Evolutionary conservation across 2,888 invertebrate genomes (phyloP), one percentile per base, ranked within the genome.

Genomic region (Brenthis hecate): DNA sequence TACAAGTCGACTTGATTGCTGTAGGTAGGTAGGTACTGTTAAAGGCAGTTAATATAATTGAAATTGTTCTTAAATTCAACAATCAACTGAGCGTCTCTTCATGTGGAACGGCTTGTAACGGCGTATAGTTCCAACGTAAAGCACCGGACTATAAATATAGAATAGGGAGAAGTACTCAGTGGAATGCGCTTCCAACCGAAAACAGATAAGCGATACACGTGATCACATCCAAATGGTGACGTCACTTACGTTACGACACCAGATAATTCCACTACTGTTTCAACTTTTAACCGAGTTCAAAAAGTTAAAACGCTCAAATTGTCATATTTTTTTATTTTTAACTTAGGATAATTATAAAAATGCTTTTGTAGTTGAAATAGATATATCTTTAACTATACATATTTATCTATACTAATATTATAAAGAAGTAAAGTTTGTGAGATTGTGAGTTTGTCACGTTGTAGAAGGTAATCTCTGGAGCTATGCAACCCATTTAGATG

Each of bases 151-250:
- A 80, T 83, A 85, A 81, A 83, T 81, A 84, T 76, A 79, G 78
- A 76, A 77, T 75, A 76, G 76, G 77, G 77, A 71, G 74, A 72
- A 73, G 76, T 73, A 77, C 77, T 76, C 57, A 69, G 80, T 81
- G 83, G 83, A 85, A 84, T 85, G 86, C 79, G 82, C 81, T 80
- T 75, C 79, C 80, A 80, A 80, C 82, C 82, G 81, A 84, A 84
- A 85, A 84, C 84, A 86, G 86, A 89, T 89, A 87, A 83, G 80
- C 75, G 68, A 73, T 74, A 72, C 68, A 74, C 75, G 74, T 66
- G 69, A 73, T 61, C 69, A 76, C 71, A 75, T 78, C 75, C 79
- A 77, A 76, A 76, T 75, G 74, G 74, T 87, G 84, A 86, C 86
- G 86, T 87, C 85, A 86, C 65, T 36, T 50, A 63, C 36, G 43